Evolutionary conservation across 2,113 vertebrate species (phyloP), one percentile per base, ranked within the genome.

Genomic region (Galeopterus variegatus): DNA sequence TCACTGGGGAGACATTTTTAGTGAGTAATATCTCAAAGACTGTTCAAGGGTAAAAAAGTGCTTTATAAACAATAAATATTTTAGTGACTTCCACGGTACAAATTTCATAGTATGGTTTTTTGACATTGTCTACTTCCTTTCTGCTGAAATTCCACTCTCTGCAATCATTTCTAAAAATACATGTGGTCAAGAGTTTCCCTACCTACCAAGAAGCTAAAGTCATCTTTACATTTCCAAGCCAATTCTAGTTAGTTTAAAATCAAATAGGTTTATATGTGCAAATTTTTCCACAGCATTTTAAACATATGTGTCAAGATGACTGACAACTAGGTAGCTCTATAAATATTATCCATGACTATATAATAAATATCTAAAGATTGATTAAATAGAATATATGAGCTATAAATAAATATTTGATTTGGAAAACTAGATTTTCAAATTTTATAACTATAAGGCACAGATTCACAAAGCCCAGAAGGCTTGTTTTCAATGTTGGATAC

Each of bases 11-110:
- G 52, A 28, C 60, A 84, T 93, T 97, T 90, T 98, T 72, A 85
- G 41, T 65, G 23, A 80, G 77, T 28, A n/a, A 11, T 92, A 96
- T 94, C 94, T 96, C 89, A 97, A 45, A 88, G 85, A 26, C 36
- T 83, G 28, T 79, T 95, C 81, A 33, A 77, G 33, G n/a, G 2
- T 73, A 10, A 45, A 31, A 88, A 92, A 87, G 36, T 72, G 18
- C 36, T 96, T 93, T 96, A 45, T 85, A 97, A 97, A 50, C 48
- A 97, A 58, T 88, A 95, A 95, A 73, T 92, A 96, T 75, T 96
- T 96, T 94, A 90, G 45, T 93, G 79, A 97, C 33, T 93, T 8
- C 13, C 60, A 21, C 45, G 18, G 14, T 33, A 19, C 9, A 93
- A 84, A 93, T 95, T 79, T 90, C 15, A 87, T 76, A 28, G 72